Evolutionary conservation across 2,113 vertebrate genomes (phyloP).

Genomic region (Pteruthius melanotis): DNA sequence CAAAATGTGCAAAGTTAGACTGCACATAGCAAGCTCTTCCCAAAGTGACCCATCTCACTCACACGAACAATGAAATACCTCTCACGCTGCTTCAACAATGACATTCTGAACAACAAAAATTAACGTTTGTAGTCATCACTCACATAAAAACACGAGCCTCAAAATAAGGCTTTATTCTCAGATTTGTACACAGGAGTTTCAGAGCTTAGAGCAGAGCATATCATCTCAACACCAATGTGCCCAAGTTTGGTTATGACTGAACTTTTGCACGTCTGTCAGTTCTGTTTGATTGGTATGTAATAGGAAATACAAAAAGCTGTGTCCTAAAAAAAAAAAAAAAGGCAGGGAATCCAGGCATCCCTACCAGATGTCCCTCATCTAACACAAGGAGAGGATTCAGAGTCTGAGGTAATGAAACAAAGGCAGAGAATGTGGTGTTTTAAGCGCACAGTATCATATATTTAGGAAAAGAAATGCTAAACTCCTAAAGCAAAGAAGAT

Average conservation of each 20-base stretch:
- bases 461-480: neutral
- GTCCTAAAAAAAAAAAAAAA: too few species aligned
- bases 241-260: neutral
- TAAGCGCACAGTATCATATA: neutral
- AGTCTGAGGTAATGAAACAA: neutral
- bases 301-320: neutral
- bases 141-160: neutral
- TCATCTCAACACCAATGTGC: neutral
- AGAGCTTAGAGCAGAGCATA: neutral
- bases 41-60: neutral
- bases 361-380: neutral
- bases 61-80: neutral
- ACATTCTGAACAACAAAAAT: neutral
- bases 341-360: neutral
- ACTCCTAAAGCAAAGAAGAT: neutral
- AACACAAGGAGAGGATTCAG: neutral
- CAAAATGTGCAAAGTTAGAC: neutral
- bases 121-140: neutral
- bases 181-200: neutral
- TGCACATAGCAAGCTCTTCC: neutral
- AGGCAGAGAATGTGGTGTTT: neutral
- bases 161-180: neutral
- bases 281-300: neutral
- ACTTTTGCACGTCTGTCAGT: neutral
- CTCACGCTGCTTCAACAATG: neutral